phyloP scores from a whole-genome alignment of 2,888 invertebrate species.

The Lamellibrachia satsuma region DNA sequence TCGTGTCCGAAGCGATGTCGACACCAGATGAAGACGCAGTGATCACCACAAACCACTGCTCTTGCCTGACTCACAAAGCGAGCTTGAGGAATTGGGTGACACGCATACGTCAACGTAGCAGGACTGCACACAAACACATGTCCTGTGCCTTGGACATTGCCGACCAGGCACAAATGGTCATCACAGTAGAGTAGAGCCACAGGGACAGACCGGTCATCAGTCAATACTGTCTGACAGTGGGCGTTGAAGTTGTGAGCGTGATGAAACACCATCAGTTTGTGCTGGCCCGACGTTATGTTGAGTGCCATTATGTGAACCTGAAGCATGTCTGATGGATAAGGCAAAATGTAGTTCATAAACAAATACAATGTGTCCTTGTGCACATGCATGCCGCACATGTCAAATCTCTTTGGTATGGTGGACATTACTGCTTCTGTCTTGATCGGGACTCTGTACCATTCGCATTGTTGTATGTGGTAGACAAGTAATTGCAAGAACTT shows the following conservation, averaged over 20 bases:
- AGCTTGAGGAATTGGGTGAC: conserved; percentile 58
- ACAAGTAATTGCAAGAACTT: conserved; percentile 58
- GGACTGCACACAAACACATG: conserved; percentile 59
- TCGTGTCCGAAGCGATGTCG: conserved; percentile 61
- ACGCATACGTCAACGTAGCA: conserved; percentile 55
- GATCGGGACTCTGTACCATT: conserved; percentile 57
- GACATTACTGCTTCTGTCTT: conserved; percentile 54
- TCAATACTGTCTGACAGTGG: conserved; percentile 60
- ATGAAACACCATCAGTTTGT: conserved; percentile 55
- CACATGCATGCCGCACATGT: conserved; percentile 54
- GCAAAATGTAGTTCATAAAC: conserved; percentile 60
- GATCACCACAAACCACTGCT: conserved; percentile 54
- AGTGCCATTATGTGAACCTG: conserved; percentile 58
- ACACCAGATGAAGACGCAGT: conserved; percentile 59
- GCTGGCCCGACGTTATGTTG: conserved; percentile 55
- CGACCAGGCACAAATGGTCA: conserved; percentile 56
- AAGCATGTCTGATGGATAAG: conserved; percentile 62
- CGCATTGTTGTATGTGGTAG: conserved; percentile 52
- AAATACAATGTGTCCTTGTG: conserved; percentile 56
- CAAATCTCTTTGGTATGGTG: conserved; percentile 57
- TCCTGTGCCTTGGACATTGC: conserved; percentile 60
- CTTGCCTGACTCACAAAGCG: conserved; percentile 59
- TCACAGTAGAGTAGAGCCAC: conserved; percentile 58
- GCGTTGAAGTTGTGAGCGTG: conserved; percentile 57
- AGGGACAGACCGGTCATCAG: conserved; percentile 57